These are phyloP conservation scores for Deroplatys truncata DNA, from an alignment of 2,888 invertebrate genomes.

Conservation along the genomic window DNA sequence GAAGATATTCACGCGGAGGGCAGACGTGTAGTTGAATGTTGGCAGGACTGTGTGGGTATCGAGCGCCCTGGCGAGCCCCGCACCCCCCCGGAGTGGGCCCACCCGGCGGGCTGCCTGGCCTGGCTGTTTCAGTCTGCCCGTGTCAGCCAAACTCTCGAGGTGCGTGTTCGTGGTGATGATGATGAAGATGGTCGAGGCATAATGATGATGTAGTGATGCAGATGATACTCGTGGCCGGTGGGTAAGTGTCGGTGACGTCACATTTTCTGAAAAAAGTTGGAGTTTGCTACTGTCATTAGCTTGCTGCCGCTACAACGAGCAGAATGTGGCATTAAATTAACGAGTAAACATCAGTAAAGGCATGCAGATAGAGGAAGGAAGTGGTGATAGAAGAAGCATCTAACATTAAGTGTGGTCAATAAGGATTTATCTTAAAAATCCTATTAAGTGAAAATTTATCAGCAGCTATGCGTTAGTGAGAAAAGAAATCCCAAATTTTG, in stretches of 20 bases:
- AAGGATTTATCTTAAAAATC: not conserved
- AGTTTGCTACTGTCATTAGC: too few species aligned
- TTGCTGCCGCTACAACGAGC: too few species aligned
- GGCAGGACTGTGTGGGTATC: not conserved
- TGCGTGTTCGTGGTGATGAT: not conserved
- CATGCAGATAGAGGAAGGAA: not conserved
- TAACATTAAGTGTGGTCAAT: not conserved
- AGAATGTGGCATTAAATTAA: too few species aligned
- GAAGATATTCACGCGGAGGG: not conserved
- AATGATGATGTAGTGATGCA: conserved; percentile 40
- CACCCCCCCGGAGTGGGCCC: not conserved
- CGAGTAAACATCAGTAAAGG: not conserved
- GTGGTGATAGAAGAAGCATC: not conserved
- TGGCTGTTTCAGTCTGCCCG: not conserved
- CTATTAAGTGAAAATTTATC: not conserved
- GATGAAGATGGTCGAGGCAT: not conserved
- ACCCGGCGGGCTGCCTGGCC: not conserved
- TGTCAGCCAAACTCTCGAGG: not conserved
- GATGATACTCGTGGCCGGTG: conserved; percentile 49
- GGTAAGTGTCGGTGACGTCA: conserved; percentile 39
- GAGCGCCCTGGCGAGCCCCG: not conserved
- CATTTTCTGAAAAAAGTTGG: too few species aligned
- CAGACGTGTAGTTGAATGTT: not conserved
- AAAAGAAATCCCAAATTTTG: not conserved
- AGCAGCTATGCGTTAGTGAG: not conserved